Evolutionary conservation across 2,797 vertebrate genomes (phyloP).

Genomic region (Gambusia yucatana): DNA sequence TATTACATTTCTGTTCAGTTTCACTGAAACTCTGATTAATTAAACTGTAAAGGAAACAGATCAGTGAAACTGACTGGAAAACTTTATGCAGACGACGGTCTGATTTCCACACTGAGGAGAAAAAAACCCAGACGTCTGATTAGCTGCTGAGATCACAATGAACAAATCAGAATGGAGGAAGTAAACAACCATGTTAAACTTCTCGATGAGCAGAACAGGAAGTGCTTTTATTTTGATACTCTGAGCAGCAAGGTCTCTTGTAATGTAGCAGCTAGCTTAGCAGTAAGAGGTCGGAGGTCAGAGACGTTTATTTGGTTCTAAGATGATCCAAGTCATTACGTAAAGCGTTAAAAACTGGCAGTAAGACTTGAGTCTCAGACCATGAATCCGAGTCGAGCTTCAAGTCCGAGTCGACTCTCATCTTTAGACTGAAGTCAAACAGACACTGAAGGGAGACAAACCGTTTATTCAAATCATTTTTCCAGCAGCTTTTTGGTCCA

Average conservation of each 20-base stretch:
- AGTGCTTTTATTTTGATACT: not conserved
- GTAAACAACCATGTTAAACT: not conserved
- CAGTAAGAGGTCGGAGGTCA: not conserved
- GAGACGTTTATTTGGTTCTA: not conserved
- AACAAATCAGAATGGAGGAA: not conserved
- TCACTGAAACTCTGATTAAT: not conserved
- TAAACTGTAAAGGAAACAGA: not conserved
- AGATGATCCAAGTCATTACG: not conserved
- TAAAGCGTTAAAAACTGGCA: not conserved
- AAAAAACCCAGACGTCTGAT: too few species aligned
- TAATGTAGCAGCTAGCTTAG: not conserved
- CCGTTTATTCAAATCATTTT: not conserved
- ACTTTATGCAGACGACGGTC: not conserved
- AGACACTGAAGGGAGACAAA: not conserved
- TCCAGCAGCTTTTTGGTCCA: not conserved
- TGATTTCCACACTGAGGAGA: not conserved
- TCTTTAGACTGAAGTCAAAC: not conserved
- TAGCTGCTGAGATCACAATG: not conserved
- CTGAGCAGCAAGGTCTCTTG: not conserved
- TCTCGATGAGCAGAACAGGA: not conserved
- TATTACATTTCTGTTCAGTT: not conserved
- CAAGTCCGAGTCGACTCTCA: not conserved
- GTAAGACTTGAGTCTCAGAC: not conserved
- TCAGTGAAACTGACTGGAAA: not conserved
- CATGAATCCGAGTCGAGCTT: not conserved